Base-by-base conservation (phyloP, 2,888 invertebrate species). In the Zootermopsis nevadensis region DNA sequence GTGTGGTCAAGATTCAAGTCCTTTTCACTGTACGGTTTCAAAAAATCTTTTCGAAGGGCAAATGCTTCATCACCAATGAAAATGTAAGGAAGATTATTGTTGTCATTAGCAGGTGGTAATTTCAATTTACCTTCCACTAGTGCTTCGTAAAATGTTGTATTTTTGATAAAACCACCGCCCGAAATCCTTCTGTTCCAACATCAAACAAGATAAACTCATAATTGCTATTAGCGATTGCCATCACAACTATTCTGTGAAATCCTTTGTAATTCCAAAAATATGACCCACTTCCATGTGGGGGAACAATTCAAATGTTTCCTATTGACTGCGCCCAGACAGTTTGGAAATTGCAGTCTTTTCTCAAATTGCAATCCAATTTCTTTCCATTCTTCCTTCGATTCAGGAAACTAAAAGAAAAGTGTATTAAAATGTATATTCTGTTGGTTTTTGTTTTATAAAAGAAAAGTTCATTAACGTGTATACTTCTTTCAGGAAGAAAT, bases 131-230 rank as follows among this genome's bases (percentile, higher is more conserved):
- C 84, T 4, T 77, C 8, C 6, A 7, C 31, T 35, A 86, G 82
- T 79, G 83, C 84, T 79, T 85, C 81, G 67, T 85, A 85, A 86
- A 83, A 38, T 77, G 10, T 48, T 10, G 85, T 86, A 48, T 86
- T 80, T 66, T 77, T 84, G 35, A 86, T 82, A 15, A 86, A 85
- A 66, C 85, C 86, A 80, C 86, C 86, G 84, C 86, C 85, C 84
- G 86, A 86, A 84, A 87, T 85, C 83, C 86, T 53, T 86, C 85
- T 66, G 85, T 84, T n/a, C 86, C 85, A 66, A 85, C 83, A 67
- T 86, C 86, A 85, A 83, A 85, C 82, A 81, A 86, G 60, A 85
- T 83, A 79, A 84, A 86, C 67, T 85, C 84, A 69, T 83, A 86
- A 48, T 86, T 83, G 35, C 84, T 85, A 82, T 86, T 84, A 81